Evolutionary conservation across 1,140 invertebrate genomes (phyloP).

Genomic region (Camponotus pennsylvanicus): DNA sequence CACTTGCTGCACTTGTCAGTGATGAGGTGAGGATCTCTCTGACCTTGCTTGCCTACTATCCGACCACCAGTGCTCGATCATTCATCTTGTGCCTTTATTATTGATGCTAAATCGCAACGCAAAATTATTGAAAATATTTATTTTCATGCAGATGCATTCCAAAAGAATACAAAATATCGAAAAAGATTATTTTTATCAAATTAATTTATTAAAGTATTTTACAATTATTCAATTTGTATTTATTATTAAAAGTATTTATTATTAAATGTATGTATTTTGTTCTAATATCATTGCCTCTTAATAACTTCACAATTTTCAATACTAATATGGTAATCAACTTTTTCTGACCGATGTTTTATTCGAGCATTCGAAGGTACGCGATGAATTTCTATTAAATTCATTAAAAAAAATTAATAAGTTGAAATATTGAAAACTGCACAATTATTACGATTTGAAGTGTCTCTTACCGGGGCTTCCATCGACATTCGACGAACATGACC

Average conservation of each 20-base stretch:
- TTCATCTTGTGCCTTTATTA: slow-evolving; percentile 15
- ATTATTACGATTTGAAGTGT: slow-evolving; percentile 35
- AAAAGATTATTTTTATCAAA: background rate
- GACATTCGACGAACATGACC: slow-evolving; percentile 38
- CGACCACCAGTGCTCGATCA: background rate
- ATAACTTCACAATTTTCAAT: background rate
- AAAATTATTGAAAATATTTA: slow-evolving; percentile 28
- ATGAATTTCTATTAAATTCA: slow-evolving; percentile 17
- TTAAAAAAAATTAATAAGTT: slow-evolving; percentile 40
- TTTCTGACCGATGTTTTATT: background rate
- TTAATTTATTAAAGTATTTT: too few species aligned
- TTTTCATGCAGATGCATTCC: slow-evolving; percentile 11
- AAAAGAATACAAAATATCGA: background rate
- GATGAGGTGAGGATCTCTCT: slow-evolving; percentile 34
- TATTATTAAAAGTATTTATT: background rate
- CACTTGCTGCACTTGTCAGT: slow-evolving; percentile 37
- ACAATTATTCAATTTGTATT: background rate
- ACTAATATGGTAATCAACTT: background rate
- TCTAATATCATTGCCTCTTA: background rate
- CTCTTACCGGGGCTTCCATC: slow-evolving; percentile 23
- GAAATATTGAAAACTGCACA: slow-evolving; percentile 12
- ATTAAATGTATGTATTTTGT: background rate
- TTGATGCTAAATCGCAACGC: background rate
- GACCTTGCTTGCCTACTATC: slow-evolving; percentile 7
- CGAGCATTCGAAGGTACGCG: background rate